Base-by-base conservation (phyloP, 1,140 invertebrate species). In the Battus philenor region DNA sequence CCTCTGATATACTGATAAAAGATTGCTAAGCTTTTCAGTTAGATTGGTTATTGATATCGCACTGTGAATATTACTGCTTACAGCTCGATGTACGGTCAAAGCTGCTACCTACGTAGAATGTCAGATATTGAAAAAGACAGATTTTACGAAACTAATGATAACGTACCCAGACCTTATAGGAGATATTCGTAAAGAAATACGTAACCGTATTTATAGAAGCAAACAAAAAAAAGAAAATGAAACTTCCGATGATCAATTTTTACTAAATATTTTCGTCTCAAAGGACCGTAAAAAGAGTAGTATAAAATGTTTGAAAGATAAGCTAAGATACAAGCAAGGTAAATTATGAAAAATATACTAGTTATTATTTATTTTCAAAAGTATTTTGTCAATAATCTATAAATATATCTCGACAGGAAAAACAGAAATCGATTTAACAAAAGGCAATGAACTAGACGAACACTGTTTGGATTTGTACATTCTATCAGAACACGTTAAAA, bases 61-160 rank as follows among this genome's bases (percentile, higher is more conserved):
- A n/a, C n/a, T n/a, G n/a, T n/a, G n/a, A n/a, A n/a, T 26, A 26
- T 26, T 26, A 26, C 47, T 45, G 24, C 46, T 73, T 54, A 47
- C 61, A 74, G 79, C 81, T 3, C 68, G 82, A 46, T 83, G 78
- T 33, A 85, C 81, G 17, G 78, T 87, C 11, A 81, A 83, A 70
- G 81, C 82, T 4, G 80, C 83, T 8, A 77, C 78, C 2, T 84
- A 84, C 32, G 78, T 80, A 3, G 85, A 87, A 65, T 82, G 83
- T 38, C 81, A 85, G 69, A 68, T 86, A 2, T 54, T 86, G 20
- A 66, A 73, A 39, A 84, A 84, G 46, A 71, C 66, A 1, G 69
- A 77, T 44, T 86, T 86, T 41, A 74, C 82, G 39, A 72, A 67
- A 56, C 49, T 77, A 3, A 86, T 86, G 77, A 68, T 81, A 30